phyloP scores from a whole-genome alignment of 2,797 vertebrate species.

The Staurois parvus region DNA sequence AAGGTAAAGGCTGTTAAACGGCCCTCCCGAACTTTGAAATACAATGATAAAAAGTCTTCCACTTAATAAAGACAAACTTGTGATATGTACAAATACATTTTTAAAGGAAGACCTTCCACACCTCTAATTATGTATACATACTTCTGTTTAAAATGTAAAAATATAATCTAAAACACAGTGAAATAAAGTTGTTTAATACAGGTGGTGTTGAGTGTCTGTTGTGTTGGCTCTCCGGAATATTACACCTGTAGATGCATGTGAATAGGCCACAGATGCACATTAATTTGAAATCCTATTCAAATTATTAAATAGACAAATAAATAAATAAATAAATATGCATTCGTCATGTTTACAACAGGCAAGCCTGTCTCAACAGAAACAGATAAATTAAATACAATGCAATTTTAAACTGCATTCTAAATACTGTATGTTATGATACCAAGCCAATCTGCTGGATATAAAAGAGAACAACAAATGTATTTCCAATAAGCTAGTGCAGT shows the following conservation, averaged over 20 bases:
- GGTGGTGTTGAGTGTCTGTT: slow-evolving; percentile 20
- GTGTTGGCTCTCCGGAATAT: slow-evolving; percentile 20
- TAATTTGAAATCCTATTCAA: slow-evolving; percentile 15
- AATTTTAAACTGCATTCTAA: slow-evolving; percentile 1
- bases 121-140: slow-evolving; percentile 34
- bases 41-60: slow-evolving; percentile 22
- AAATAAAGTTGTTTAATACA: slow-evolving; percentile 25
- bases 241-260: neutral
- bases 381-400: slow-evolving; percentile 23
- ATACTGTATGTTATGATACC: slow-evolving; percentile 15
- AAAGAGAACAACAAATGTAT: neutral
- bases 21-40: neutral
- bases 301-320: slow-evolving; percentile 25
- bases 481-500: neutral
- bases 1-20: neutral
- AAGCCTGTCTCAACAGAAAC: slow-evolving; percentile 13
- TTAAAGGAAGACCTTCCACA: slow-evolving; percentile 7
- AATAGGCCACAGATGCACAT: slow-evolving; percentile 20
- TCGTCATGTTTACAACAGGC: neutral
- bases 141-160: slow-evolving; percentile 32
- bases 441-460: slow-evolving; percentile 12
- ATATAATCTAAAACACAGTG: slow-evolving; percentile 42
- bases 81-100: slow-evolving; percentile 46
- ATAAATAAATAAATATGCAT: no score
- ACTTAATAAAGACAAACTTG: neutral